A percentile compares a stretch with the other conserved stretches of the same genome.
These are phyloP conservation scores for Prunella strophiata DNA, from an alignment of 2,797 vertebrate genomes.

Conservation along the genomic window DNA sequence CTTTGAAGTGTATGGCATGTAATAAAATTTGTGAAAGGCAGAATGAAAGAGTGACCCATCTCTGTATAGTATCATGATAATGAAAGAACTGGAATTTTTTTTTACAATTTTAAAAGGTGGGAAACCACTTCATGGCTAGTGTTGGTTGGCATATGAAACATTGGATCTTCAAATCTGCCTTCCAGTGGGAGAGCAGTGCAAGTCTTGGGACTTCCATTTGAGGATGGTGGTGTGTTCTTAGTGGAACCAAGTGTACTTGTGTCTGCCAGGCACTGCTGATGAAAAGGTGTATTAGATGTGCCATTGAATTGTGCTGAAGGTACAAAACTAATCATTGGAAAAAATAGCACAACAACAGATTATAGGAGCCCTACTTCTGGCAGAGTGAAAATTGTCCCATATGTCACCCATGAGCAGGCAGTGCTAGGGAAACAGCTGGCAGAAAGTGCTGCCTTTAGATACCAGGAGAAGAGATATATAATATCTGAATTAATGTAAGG, in stretches of 20 bases:
- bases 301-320: background rate
- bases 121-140: background rate
- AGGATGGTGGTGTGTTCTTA: background rate
- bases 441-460: background rate
- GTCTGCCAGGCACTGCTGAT: background rate
- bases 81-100: background rate
- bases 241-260: background rate
- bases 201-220: background rate
- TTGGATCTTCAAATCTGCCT: background rate
- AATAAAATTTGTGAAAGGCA: background rate
- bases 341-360: background rate
- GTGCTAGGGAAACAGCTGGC: background rate
- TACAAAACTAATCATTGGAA: background rate
- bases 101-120: background rate
- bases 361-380: background rate
- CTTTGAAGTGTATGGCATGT: background rate
- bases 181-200: background rate
- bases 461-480: background rate
- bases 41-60: background rate
- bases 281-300: background rate
- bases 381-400: background rate
- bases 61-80: background rate
- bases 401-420: background rate
- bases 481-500: background rate
- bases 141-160: background rate